Base-by-base conservation (phyloP, 2,888 invertebrate genomes). In the Hirtodrosophila alboralis region DNA sequence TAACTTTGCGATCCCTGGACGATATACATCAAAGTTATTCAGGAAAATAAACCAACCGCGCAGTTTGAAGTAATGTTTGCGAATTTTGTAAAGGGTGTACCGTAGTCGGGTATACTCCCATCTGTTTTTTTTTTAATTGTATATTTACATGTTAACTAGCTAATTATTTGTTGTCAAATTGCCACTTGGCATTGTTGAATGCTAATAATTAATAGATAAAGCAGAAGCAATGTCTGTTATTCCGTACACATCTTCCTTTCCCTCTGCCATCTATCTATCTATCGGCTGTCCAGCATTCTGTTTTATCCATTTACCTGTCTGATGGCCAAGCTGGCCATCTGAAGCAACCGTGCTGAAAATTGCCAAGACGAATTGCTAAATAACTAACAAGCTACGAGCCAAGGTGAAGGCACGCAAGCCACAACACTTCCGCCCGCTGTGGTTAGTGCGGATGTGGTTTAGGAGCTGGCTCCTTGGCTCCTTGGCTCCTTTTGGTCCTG, bases 361-460 rank as follows among this genome's bases (percentile, higher is more conserved):
- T 70, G 34, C 30, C 61, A 71, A 57, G 56, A 36, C 52, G 56
- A 52, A 71, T 70, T 66, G 52, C 66, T 30, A 57, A 61, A 60
- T 59, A 65, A 65, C 65, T 41, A 53, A 56, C 66, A 41, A 44
- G 38, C 54, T 52, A 37, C 13, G 37, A 44, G 38, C 54, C 48
- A 37, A 12, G 37, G 26, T 44, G 60, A 38, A 12, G 71, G 56
- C 66, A 71, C 56, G 40, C 61, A 56, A 34, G 52, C 76, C 76
- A 40, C 73, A 70, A 44, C 62, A 66, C 70, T 64, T 80, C 76
- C 76, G 75, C 45, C 26, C 51, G 58, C 41, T 72, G 71, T 51
- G 68, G 75, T 38, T 51, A 23, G 36, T 62, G 33, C 34, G 66
- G 58, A 60, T 61, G 59, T 40, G 48, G 64, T 16, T 10, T n/a